phyloP scores from a whole-genome alignment of 2,797 vertebrate genomes.

The Acestrorhynchus altus region DNA sequence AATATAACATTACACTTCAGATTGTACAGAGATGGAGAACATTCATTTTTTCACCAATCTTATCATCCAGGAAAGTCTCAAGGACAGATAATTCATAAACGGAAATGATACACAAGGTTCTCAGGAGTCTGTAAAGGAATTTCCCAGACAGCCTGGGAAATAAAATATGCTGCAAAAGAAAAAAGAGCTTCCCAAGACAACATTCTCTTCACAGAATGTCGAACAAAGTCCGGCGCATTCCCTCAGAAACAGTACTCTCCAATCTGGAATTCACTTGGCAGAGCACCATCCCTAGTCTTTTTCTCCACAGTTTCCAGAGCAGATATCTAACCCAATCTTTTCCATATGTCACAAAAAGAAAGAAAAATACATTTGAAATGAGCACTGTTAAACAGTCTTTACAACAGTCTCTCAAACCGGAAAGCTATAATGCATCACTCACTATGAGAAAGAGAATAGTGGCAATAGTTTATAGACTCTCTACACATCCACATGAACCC shows the following conservation, averaged over 20 bases:
- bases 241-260: slow-evolving; percentile 29
- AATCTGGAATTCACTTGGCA: slow-evolving; percentile 63
- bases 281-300: slow-evolving; percentile 40
- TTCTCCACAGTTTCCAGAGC: slow-evolving; percentile 65
- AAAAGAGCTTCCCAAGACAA: not conserved
- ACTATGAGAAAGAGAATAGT: slow-evolving; percentile 24
- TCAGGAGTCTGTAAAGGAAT: not conserved
- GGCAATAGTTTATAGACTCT: slow-evolving; percentile 54
- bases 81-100: too few relatives aligned
- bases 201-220: slow-evolving; percentile 33
- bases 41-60: not conserved
- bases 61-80: not conserved
- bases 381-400: slow-evolving; percentile 57
- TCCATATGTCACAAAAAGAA: slow-evolving; percentile 66
- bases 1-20: too few relatives aligned
- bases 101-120: too few relatives aligned
- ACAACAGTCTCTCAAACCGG: slow-evolving; percentile 25
- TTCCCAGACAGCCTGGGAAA: too few relatives aligned
- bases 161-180: not conserved
- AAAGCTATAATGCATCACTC: slow-evolving; percentile 30
- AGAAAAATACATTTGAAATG: slow-evolving; percentile 36
- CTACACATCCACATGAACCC: not conserved
- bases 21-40: not conserved
- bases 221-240: not conserved
- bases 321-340: slow-evolving; percentile 65